Percentiles rank a stretch among this genome's conserved stretches.
Conservation (phyloP, 2,113 vertebrate genomes). For the Periophthalmodon schlosseri region DNA sequence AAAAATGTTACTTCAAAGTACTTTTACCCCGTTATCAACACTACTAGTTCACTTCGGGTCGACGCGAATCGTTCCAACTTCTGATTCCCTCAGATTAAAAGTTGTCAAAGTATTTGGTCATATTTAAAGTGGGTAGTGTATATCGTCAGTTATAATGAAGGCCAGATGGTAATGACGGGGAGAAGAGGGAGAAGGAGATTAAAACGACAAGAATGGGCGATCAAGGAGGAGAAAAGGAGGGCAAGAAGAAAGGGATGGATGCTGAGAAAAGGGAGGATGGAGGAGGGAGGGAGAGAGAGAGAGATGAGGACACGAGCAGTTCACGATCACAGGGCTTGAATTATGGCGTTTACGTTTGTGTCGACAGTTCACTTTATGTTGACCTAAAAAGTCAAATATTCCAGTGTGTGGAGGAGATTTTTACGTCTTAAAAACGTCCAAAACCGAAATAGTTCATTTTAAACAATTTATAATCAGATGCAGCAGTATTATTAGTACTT, state of each 20-base stretch:
- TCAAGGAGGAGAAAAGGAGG: neutral
- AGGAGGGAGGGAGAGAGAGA: neutral
- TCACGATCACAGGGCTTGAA: neutral
- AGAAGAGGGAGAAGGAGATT: neutral
- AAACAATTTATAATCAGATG: too few species aligned
- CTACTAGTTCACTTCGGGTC: neutral
- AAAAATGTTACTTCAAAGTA: too few species aligned
- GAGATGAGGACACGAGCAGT: neutral
- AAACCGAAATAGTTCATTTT: too few species aligned
- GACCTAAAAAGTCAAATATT: too few species aligned
- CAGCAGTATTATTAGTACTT: too few species aligned
- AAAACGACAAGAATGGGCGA: conserved; percentile 1
- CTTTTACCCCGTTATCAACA: too few species aligned
- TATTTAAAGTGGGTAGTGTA: neutral
- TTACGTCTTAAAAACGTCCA: too few species aligned
- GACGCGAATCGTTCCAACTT: neutral
- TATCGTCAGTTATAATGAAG: neutral
- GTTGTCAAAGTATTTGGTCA: neutral
- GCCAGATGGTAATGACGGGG: neutral
- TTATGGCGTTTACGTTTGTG: neutral
- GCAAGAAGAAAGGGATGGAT: neutral
- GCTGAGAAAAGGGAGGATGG: neutral
- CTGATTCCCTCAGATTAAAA: neutral
- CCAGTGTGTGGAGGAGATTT: too few species aligned
- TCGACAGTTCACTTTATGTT: neutral